Evolutionary conservation across 2,113 vertebrate genomes (phyloP).

Genomic region (Raphicerus campestris): DNA sequence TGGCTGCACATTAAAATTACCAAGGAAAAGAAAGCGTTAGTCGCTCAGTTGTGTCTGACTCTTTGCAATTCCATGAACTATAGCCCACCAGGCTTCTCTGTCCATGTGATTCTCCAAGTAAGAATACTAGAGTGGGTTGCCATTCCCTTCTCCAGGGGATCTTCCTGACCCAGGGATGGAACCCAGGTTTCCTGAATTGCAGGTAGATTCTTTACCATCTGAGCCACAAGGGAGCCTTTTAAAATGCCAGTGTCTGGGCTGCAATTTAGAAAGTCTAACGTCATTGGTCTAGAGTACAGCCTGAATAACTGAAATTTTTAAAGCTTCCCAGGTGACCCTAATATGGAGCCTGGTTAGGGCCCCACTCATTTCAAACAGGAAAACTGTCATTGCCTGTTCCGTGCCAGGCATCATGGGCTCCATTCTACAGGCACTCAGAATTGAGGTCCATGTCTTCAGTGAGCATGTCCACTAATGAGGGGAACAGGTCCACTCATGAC

Average conservation of each 20-base stretch:
- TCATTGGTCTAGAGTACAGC: not conserved
- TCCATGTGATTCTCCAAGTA: not conserved
- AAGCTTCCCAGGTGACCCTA: not conserved
- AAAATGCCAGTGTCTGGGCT: not conserved
- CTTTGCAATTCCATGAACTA: not conserved
- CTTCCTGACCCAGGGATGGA: not conserved
- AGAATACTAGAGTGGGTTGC: not conserved
- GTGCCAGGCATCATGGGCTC: fast-evolving
- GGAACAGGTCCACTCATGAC: not conserved
- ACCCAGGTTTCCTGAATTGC: not conserved
- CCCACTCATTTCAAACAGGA: not conserved
- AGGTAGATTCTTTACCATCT: not conserved
- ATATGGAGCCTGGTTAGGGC: no score
- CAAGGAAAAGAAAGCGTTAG: not conserved
- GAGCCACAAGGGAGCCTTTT: not conserved
- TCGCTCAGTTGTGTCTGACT: not conserved
- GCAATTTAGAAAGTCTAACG: not conserved
- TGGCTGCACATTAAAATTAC: not conserved
- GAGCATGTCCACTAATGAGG: not conserved
- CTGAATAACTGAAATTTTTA: not conserved
- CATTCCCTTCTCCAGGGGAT: not conserved
- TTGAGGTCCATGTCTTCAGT: not conserved
- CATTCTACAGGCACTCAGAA: fast-evolving
- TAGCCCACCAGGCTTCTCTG: not conserved
- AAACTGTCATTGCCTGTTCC: fast-evolving